A percentile compares a stretch with the other conserved stretches of the same genome.
Evolutionary conservation across 2,113 vertebrate genomes (phyloP).

Genomic region (Gambusia affinis): DNA sequence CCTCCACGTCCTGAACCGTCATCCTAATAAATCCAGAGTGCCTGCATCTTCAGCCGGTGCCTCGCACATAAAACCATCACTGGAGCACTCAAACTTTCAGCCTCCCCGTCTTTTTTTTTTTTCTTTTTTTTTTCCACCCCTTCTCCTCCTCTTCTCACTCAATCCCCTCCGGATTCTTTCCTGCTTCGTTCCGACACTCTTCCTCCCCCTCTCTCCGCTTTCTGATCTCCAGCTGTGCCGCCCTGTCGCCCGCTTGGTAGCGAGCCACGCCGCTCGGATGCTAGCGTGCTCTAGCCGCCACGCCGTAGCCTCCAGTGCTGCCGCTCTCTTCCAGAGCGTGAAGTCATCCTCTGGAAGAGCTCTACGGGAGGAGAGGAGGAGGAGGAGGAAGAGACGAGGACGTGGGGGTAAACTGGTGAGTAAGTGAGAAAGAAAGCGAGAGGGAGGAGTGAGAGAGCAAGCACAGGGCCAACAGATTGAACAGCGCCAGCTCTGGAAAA

Average conservation of each 20-base stretch:
- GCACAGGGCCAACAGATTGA: constrained; percentile 74
- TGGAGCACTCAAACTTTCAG: constrained; percentile 59
- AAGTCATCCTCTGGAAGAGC: constrained; percentile 74
- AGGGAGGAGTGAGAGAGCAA: constrained; percentile 49
- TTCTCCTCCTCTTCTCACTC: constrained; percentile 24
- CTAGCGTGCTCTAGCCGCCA: constrained; percentile 55
- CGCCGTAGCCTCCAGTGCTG: constrained; percentile 19
- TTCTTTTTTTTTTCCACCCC: background rate
- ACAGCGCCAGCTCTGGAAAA: constrained; percentile 86
- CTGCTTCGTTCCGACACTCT: constrained; percentile 15
- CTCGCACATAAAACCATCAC: constrained; percentile 18
- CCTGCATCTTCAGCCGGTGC: constrained; percentile 26
- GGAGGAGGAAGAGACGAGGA: constrained; percentile 11
- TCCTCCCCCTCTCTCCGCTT: constrained; percentile 15
- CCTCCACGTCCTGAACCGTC: constrained; percentile 33
- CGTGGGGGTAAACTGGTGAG: constrained; percentile 28
- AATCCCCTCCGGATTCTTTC: constrained; percentile 32
- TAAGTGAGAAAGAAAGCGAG: constrained; percentile 12
- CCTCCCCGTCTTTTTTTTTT: constrained; percentile 32
- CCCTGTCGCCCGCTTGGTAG: constrained; percentile 35
- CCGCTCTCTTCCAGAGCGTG: constrained; percentile 69
- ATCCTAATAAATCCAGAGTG: constrained; percentile 54
- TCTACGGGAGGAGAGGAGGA: constrained; percentile 43
- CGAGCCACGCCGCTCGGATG: constrained; percentile 50
- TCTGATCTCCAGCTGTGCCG: constrained; percentile 44